phyloP scores from a whole-genome alignment of 1,140 invertebrate genomes.

The Drosophila kepulauana region DNA sequence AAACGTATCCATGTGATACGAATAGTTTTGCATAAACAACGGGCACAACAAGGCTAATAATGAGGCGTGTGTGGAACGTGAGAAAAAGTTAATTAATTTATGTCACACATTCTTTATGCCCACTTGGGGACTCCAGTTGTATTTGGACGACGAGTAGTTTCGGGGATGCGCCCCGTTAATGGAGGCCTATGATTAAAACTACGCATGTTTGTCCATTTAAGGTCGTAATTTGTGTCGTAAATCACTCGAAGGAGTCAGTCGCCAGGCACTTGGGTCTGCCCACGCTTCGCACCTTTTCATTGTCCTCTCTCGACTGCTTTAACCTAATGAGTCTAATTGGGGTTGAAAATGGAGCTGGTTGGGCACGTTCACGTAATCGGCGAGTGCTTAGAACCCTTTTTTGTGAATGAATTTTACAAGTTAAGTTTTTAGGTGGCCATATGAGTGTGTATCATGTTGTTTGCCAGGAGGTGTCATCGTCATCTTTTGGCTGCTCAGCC shows the following conservation, averaged over 20 bases:
- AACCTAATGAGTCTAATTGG: constrained; percentile 79
- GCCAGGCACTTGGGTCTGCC: constrained; percentile 27
- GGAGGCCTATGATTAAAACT: constrained; percentile 79
- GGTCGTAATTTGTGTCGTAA: constrained; percentile 78
- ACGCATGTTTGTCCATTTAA: constrained; percentile 83
- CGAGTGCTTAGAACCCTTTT: constrained; percentile 69
- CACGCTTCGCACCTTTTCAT: constrained; percentile 69
- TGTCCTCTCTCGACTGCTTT: constrained; percentile 31
- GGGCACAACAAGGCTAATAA: constrained; percentile 10
- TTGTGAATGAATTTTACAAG: constrained; percentile 31
- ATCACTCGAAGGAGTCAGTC: constrained; percentile 66
- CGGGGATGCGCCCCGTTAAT: constrained; percentile 48
- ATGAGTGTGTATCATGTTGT: constrained; percentile 47
- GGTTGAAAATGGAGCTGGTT: constrained; percentile 54
- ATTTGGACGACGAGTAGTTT: constrained; percentile 37
- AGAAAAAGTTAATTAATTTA: constrained; percentile 83
- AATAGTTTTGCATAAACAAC: constrained; percentile 75
- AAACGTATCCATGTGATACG: constrained; percentile 28
- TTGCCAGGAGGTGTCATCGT: constrained; percentile 68
- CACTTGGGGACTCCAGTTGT: constrained; percentile 54
- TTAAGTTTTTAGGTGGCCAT: constrained; percentile 53
- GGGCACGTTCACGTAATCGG: constrained; percentile 42
- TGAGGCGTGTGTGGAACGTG: constrained; percentile 55
- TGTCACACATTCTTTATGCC: constrained; percentile 78
- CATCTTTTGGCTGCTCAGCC: constrained; percentile 52